A percentile compares a stretch with the other conserved stretches of the same genome.
Evolutionary conservation across 2,888 invertebrate genomes (phyloP).

Genomic region (Cordilura impudica): DNA sequence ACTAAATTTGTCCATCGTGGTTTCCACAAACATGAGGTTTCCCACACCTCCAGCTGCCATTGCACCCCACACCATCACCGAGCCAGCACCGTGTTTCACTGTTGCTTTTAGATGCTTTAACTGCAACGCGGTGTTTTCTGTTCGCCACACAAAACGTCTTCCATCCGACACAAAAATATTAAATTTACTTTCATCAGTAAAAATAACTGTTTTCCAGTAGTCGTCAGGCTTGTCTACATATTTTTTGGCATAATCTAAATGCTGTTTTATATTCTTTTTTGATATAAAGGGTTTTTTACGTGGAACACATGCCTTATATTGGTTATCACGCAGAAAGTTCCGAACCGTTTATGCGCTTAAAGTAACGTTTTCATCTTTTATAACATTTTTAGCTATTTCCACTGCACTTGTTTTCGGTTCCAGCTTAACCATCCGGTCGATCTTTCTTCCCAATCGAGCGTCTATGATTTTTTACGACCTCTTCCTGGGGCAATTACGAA

Average conservation of each 20-base stretch:
- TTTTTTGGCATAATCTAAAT: conserved; percentile 3
- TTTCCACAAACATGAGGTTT: conserved; percentile 25
- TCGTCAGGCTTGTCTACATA: neutral
- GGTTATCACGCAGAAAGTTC: no score
- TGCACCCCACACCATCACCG: conserved; percentile 11
- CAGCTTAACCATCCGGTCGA: conserved; percentile 19
- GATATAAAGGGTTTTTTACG: conserved; percentile 22
- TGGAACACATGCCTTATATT: no score
- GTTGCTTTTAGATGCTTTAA: conserved; percentile 14
- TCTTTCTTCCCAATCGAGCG: neutral
- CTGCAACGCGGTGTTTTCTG: neutral
- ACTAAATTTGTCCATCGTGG: conserved; percentile 23
- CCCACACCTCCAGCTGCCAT: conserved; percentile 29
- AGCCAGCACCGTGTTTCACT: conserved; percentile 6
- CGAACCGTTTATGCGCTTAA: conserved; percentile 3
- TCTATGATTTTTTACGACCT: conserved; percentile 17
- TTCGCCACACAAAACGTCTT: conserved; percentile 9
- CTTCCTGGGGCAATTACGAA: conserved; percentile 3
- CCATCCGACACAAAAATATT: conserved; percentile 12
- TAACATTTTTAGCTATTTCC: conserved; percentile 15
- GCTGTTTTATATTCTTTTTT: conserved; percentile 9
- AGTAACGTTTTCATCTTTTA: conserved; percentile 21
- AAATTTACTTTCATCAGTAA: conserved; percentile 9
- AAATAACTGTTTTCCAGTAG: conserved; percentile 13
- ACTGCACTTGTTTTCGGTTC: conserved; percentile 25